Evolutionary conservation across 2,888 invertebrate genomes (phyloP), one percentile per base, ranked within the genome.

Genomic region (Eupelmus urozonus): DNA sequence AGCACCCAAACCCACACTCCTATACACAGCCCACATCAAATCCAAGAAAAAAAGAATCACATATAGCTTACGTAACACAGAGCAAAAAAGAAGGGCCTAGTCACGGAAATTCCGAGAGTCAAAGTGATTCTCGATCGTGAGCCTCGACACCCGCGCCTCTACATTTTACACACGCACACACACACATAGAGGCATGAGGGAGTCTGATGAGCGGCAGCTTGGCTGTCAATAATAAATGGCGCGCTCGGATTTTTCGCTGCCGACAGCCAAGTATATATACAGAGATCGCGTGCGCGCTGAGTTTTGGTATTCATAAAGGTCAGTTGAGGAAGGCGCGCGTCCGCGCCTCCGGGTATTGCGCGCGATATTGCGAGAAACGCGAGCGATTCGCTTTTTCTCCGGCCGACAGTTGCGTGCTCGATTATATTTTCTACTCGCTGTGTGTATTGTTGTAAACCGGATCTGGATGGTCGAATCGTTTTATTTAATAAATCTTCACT

Each of bases 301-400:
- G 34, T 57, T 83, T 84, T 82, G 80, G 85, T 85, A 87, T 88
- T 86, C 87, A 85, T 87, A 88, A 88, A 88, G 87, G 87, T 87
- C 87, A 86, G 82, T 72, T 53, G 69, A 42, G 3, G 7, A 34
- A 42, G 45, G 13, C 20, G 34, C 20, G 29, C 40, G 45, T 51
- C 62, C 34, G 60, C 34, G n/a, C 53, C 23, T 60, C 20, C 40
- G 18, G 1, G 23, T 42, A 62, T 42, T 42, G 11, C 42, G 13
- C 42, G 18, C 11, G 13, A 23, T 23, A 42, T 63, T 16, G 11
- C 25, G 25, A 27, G 59, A 25, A 70, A 27, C 7, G 34, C 1
- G 4, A 13, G 1, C 7, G 13, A 27, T 57, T 18, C 53, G 23
- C 53, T 55, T 23, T 23, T 23, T 20, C 20, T 2, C n/a, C n/a